Conservation (phyloP, 2,888 invertebrate genomes). For the Meteorus colon region DNA sequence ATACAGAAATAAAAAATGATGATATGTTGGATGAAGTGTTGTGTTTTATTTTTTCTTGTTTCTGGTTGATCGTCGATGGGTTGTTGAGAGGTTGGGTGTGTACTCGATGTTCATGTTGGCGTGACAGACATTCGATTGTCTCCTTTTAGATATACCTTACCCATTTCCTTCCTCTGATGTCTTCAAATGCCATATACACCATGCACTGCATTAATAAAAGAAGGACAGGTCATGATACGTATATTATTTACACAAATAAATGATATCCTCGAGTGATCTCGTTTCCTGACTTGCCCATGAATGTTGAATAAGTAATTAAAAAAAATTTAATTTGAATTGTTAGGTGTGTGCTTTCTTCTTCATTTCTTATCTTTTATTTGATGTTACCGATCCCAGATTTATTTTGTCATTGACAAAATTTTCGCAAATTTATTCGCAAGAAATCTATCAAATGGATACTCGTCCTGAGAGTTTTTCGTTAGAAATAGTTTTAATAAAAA, state of each 20-base stretch:
- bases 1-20: neutral
- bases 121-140: slow-evolving; percentile 65
- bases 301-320: slow-evolving; percentile 35
- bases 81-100: slow-evolving; percentile 55
- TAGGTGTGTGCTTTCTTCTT: neutral
- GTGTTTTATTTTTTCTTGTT: slow-evolving; percentile 41
- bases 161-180: slow-evolving; percentile 60
- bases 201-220: slow-evolving; percentile 34
- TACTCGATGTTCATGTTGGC: slow-evolving; percentile 58
- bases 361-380: no score
- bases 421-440: no score
- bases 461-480: no score
- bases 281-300: slow-evolving; percentile 71
- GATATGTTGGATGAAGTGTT: neutral
- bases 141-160: slow-evolving; percentile 20
- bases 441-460: no score
- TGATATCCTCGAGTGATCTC: slow-evolving; percentile 67
- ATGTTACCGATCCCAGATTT: neutral
- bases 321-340: no score
- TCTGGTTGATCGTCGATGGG: slow-evolving; percentile 44
- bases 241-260: slow-evolving; percentile 49
- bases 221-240: slow-evolving; percentile 31
- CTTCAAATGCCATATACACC: slow-evolving; percentile 44
- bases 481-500: no score
- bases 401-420: no score